Base-by-base conservation (phyloP, 2,797 vertebrate genomes). In the Mus spretus region DNA sequence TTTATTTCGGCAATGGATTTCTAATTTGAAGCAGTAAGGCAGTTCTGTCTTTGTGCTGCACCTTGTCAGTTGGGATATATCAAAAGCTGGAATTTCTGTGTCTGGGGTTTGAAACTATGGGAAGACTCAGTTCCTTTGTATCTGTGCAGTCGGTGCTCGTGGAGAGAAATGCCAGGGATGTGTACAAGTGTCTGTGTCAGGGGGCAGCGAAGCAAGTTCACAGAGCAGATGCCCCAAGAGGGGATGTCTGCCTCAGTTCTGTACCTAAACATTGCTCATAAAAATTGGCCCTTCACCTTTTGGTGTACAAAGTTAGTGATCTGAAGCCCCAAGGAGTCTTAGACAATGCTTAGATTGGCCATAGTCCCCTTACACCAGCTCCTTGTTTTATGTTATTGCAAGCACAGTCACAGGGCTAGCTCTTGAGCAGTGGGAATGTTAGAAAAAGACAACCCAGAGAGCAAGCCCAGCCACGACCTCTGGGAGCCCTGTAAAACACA, bases 261-360 rank as follows among this genome's bases (percentile, higher is more conserved):
- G 55, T 81, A 31, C 63, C 40, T 31, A 57, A 24, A 5, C n/a
- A 14, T 10, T 53, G 24, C 78, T 44, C 53, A 8, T 40, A 31
- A 11, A 15, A 31, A 24, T 50, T 59, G 19, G 3, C 26, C 22
- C 28, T 7, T 74, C 24, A 3, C 17, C 17, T 70, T 31, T 40
- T 65, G 53, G 37, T 24, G 2, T 40, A 6, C 2, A 34, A 34
- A 9, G 7, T 6, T 28, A 37, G 40, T 8, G 7, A 9, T 14
- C 31, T 59, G 53, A 85, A 81, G n/a, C 7, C 8, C 40, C 37
- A 20, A 14, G 34, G 59, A 65, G n/a, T 20, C 55, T 59, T 24
- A 31, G 78, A 2, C 12, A 15, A 40, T 1, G 7, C 0, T 31
- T 70, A 53, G 12, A 14, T 1, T 2, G 17, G 2, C 13, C 34